phyloP scores from a whole-genome alignment of 2,797 vertebrate genomes.

The Cynodonichthys magdalenae region DNA sequence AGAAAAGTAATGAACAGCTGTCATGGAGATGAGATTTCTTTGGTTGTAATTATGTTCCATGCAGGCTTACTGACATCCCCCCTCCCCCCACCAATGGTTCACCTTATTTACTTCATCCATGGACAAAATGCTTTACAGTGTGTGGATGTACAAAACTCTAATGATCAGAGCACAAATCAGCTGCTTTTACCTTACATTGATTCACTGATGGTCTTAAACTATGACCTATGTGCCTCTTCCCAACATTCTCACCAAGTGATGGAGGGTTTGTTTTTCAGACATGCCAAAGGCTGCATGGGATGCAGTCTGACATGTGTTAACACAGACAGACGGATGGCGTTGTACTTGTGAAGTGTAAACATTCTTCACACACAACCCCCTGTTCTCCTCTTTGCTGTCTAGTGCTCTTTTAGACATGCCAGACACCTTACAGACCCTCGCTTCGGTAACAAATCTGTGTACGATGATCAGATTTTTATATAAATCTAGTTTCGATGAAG shows the following conservation, averaged over 20 bases:
- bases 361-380: neutral
- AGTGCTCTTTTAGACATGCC: neutral
- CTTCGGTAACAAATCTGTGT: neutral
- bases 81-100: neutral
- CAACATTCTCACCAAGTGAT: constrained; percentile 10
- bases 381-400: neutral
- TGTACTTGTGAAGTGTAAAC: constrained; percentile 30
- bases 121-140: neutral
- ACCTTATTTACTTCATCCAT: neutral
- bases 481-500: no score
- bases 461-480: no score
- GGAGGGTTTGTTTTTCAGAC: constrained; percentile 3
- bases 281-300: constrained; percentile 26
- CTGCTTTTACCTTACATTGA: neutral
- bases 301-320: constrained; percentile 37
- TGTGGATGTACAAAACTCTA: no score
- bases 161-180: neutral
- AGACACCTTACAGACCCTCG: neutral
- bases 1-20: constrained; percentile 1
- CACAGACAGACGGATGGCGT: constrained; percentile 42
- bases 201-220: neutral
- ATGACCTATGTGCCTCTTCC: neutral
- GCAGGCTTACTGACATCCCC: neutral
- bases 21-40: neutral
- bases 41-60: constrained; percentile 6